Conservation (phyloP, 2,888 invertebrate genomes). For the Pristionchus exspectatus region DNA sequence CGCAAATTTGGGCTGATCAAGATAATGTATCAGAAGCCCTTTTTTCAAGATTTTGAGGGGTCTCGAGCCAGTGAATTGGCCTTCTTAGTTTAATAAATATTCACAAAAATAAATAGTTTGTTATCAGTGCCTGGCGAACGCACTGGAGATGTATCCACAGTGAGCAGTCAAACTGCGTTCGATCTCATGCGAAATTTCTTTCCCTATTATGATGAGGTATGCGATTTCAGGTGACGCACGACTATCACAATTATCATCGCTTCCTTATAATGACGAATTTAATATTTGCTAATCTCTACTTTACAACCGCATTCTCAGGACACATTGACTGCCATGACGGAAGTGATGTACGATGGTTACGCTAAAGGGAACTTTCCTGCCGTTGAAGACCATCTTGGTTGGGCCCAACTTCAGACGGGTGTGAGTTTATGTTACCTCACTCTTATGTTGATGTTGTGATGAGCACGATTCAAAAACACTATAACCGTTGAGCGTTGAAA, state of each 20-base stretch:
- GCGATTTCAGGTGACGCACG: background rate
- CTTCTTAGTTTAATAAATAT: too few relatives aligned
- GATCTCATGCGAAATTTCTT: background rate
- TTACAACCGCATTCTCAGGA: too few relatives aligned
- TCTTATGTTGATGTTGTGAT: too few relatives aligned
- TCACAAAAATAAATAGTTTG: background rate
- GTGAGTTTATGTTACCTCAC: background rate
- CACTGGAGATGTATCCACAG: background rate
- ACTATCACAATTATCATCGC: background rate
- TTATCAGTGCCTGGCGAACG: background rate
- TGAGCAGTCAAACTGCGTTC: background rate
- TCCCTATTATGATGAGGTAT: conserved; percentile 14
- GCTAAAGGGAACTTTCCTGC: background rate
- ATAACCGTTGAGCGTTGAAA: too few relatives aligned
- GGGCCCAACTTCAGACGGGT: background rate
- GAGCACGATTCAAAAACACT: too few relatives aligned
- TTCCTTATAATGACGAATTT: background rate
- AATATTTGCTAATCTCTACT: too few relatives aligned
- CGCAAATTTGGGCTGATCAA: too few relatives aligned
- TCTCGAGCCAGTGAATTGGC: too few relatives aligned
- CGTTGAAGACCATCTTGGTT: conserved; percentile 20
- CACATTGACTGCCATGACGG: background rate
- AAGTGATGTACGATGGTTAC: background rate
- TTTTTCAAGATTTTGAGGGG: too few relatives aligned
- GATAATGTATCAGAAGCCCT: too few relatives aligned